These are phyloP conservation scores for Sepioteuthis lessoniana DNA, from an alignment of 2,888 invertebrate species.

Conservation along the genomic window DNA sequence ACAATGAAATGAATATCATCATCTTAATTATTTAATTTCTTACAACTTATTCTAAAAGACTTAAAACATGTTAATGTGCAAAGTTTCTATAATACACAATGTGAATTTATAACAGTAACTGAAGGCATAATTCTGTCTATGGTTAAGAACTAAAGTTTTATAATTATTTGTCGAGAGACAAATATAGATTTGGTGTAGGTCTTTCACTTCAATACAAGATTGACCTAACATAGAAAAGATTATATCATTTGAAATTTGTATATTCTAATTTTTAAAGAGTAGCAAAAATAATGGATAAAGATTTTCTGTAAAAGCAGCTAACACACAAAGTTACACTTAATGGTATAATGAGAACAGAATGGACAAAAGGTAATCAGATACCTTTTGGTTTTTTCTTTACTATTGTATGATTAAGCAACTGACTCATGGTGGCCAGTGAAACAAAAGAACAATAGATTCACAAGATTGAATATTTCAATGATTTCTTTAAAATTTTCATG, in stretches of 20 bases:
- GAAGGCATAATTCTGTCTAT: neutral
- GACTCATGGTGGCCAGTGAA: neutral
- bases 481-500: neutral
- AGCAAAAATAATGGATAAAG: neutral
- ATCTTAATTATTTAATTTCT: too few species aligned
- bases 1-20: too few species aligned
- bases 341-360: neutral
- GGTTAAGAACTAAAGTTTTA: neutral
- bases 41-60: neutral
- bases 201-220: neutral
- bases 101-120: neutral
- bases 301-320: neutral
- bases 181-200: too few species aligned
- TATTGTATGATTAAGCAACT: neutral
- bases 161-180: neutral
- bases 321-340: neutral
- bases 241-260: neutral
- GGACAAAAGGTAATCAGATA: neutral
- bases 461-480: neutral
- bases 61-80: neutral
- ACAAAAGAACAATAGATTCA: neutral
- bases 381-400: neutral
- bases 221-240: neutral
- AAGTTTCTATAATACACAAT: neutral
- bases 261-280: neutral